Conservation (phyloP, 2,797 vertebrate species). For the Florisuga fusca region DNA sequence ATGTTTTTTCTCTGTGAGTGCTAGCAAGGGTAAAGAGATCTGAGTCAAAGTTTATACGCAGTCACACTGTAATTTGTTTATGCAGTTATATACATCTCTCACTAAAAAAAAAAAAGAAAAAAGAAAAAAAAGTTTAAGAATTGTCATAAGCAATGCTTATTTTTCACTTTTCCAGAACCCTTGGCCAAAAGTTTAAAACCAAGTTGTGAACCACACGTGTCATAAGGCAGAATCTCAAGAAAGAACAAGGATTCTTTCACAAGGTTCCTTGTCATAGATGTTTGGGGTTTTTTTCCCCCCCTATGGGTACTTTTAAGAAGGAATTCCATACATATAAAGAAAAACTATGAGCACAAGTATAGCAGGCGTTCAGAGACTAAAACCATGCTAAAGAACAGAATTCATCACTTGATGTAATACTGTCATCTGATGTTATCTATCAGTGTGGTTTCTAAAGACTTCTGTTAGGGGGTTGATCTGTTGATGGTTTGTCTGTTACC, state of each 20-base stretch:
- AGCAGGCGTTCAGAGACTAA: background rate
- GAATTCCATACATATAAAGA: background rate
- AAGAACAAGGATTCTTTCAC: background rate
- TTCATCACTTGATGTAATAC: background rate
- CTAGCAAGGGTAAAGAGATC: background rate
- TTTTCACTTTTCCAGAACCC: background rate
- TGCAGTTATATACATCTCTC: background rate
- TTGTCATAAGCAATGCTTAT: background rate
- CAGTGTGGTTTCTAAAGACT: background rate
- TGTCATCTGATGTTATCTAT: background rate
- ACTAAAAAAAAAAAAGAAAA: background rate
- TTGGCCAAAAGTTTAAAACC: background rate
- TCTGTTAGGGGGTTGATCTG: background rate
- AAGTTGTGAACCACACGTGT: fast-evolving
- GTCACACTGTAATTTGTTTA: background rate
- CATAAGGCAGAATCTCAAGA: background rate
- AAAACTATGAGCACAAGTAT: background rate
- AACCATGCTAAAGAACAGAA: background rate
- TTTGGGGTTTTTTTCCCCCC: background rate
- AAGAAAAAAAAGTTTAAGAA: background rate
- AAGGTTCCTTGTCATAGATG: background rate
- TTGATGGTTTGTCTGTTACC: background rate
- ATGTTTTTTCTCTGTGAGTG: background rate
- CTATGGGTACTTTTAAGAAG: background rate
- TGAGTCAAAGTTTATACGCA: background rate